Evolutionary conservation across 1,140 invertebrate genomes (phyloP), one percentile per base, ranked within the genome.

Genomic region (Diabrotica virgifera): DNA sequence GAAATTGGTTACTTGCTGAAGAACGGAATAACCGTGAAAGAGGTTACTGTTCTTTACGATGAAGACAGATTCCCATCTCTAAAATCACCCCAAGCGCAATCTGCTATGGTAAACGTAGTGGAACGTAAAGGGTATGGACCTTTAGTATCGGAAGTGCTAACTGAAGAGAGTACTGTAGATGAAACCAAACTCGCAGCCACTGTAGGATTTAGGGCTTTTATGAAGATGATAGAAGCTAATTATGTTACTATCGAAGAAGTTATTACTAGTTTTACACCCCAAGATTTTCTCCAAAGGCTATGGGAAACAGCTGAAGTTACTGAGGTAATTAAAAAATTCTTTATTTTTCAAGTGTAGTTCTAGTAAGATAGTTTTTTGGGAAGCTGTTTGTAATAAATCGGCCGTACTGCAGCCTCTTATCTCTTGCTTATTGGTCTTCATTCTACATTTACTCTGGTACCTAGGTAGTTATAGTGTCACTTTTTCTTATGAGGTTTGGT

Each of bases 161-260:
- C 89, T 0, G 89, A 92, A 80, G 90, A 92, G 77, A 86, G 87
- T 5, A 85, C 84, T 9, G 85, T 88, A 37, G 89, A 90, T 70
- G 90, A 92, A 77, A 87, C 86, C 57, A 80, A 87, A 12, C 82
- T 91, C 38, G 90, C 89, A 11, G 85, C 89, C 0, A 91, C 89
- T 61, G 88, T 90, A 60, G 91, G 91, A 7, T 92, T 93, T 76
- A 85, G 86, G 70, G 91, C 92, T 6, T 91, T 93, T 72, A 89
- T 93, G 80, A 87, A 86, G 72, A 92, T 94, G 90, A 86, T 93
- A 7, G 89, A 92, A 74, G 79, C 89, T 53, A 87, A 90, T 71
- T 86, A 92, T 76, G 86, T 88, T 11, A 89, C 88, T 5, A 89
- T 94, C 35, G 90, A 93, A 78, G 91, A 92, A 80, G 87, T 93